Evolutionary conservation across 1,140 invertebrate genomes (phyloP), one percentile per base, ranked within the genome.

Genomic region (Drosophila tani): DNA sequence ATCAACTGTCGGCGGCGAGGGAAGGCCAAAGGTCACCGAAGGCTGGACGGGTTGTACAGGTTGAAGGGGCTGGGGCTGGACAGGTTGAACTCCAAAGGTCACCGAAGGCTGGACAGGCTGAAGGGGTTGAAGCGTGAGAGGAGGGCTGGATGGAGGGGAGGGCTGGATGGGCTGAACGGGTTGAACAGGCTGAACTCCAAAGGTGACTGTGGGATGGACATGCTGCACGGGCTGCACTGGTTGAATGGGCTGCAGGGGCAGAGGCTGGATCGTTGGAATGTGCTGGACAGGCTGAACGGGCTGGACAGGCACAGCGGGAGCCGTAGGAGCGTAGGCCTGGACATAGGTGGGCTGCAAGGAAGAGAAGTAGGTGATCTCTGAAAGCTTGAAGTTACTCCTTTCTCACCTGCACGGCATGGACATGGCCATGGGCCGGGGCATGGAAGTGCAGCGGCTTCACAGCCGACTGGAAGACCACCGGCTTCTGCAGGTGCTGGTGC

Each of bases 401-500:
- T 35, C 32, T 35, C 24, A 86, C 83, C 83, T 86, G 82, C 14
- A 85, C 57, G 17, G 82, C 78, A 27, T 85, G 82, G 1, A 74
- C 70, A 60, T 74, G 70, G 40, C 45, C 69, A 24, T 73, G 69
- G 15, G 49, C 59, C 0, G 58, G 75, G 27, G 67, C 50, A 56
- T 90, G 85, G 41, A 82, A 90, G 21, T 90, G 85, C 24, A 85
- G 8, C 0, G 85, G 85, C 43, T 79, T 85, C 0, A 84, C 60
- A n/a, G 66, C 69, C n/a, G 69, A 29, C 38, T 70, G 68, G 45
- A 71, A 49, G 5, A 82, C 63, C 17, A 75, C 50, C 9, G 87
- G 82, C 55, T 87, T 81, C 14, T 87, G 91, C 38, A 87, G 29
- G 53, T 79, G 79, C 49, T 91, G 91, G 27, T 85, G 86, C 11